Conservation (phyloP, 2,888 invertebrate species). For the Cheilosia urbana region DNA sequence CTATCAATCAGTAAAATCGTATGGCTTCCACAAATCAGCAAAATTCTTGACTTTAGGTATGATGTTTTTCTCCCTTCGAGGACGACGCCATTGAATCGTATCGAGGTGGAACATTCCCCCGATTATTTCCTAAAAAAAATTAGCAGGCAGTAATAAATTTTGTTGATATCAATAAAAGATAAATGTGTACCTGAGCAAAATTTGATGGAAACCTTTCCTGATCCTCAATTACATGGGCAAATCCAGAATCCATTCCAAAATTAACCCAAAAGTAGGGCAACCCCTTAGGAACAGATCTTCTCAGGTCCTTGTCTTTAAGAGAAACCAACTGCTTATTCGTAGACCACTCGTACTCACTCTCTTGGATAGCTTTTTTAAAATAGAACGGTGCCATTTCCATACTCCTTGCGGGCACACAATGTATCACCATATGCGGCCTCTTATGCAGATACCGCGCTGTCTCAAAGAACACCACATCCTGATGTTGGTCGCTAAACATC, state of each 20-base stretch:
- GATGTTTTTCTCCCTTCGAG: conserved; percentile 86
- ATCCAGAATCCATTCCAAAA: conserved; percentile 96
- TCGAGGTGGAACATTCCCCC: conserved; percentile 97
- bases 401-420: conserved; percentile 94
- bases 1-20: conserved; percentile 84
- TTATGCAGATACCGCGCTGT: conserved; percentile 89
- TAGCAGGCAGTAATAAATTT: conserved; percentile 75
- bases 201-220: conserved; percentile 92
- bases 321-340: conserved; percentile 96
- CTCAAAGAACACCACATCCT: conserved; percentile 96
- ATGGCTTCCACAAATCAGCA: conserved; percentile 88
- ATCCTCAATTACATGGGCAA: conserved; percentile 98
- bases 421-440: conserved; percentile 93
- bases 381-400: conserved; percentile 97
- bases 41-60: conserved; percentile 89
- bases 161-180: too few species aligned
- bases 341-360: conserved; percentile 97
- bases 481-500: conserved; percentile 89
- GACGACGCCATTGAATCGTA: conserved; percentile 93
- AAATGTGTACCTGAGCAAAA: conserved; percentile 91
- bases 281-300: conserved; percentile 94
- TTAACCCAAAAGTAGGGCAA: conserved; percentile 97
- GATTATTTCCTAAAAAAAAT: conserved; percentile 90
- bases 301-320: conserved; percentile 88
- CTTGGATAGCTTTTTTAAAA: conserved; percentile 98